These are phyloP conservation scores for Campoletis sonorensis DNA, from an alignment of 1,140 invertebrate genomes.

Conservation along the genomic window DNA sequence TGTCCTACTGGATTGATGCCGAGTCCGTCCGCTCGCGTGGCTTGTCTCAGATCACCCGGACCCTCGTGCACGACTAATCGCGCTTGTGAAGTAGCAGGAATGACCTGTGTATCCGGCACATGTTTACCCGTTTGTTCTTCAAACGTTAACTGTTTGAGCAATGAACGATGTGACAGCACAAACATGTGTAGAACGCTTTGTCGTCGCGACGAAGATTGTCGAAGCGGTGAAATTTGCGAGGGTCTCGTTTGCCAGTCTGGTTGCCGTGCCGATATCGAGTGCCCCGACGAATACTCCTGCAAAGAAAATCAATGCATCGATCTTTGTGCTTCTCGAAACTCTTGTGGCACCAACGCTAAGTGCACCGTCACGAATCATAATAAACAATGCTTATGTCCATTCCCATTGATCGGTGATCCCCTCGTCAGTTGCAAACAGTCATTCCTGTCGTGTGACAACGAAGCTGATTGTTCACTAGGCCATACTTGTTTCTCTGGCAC, in stretches of 20 bases:
- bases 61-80: conserved; percentile 83
- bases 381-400: conserved; percentile 85
- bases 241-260: conserved; percentile 86
- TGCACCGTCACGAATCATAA: conserved; percentile 84
- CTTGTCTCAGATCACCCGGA: conserved; percentile 87
- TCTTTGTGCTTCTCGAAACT: conserved; percentile 84
- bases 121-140: conserved; percentile 88
- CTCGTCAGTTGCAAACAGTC: conserved; percentile 83
- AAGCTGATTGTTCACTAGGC: conserved; percentile 82
- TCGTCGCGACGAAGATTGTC: conserved; percentile 87
- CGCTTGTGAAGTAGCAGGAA: conserved; percentile 83
- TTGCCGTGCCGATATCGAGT: conserved; percentile 89
- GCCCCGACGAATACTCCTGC: conserved; percentile 83
- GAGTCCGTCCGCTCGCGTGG: conserved; percentile 89
- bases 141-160: conserved; percentile 85
- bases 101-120: conserved; percentile 83
- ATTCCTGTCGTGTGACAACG: conserved; percentile 79
- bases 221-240: conserved; percentile 89
- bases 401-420: conserved; percentile 85
- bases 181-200: conserved; percentile 84
- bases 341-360: conserved; percentile 89
- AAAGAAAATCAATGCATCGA: conserved; percentile 86
- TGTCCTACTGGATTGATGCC: conserved; percentile 88
- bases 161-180: conserved; percentile 85
- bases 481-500: conserved; percentile 85